Percentiles rank a stretch among this genome's conserved stretches.
These are phyloP conservation scores for Phenacoccus solenopsis DNA, from an alignment of 1,140 invertebrate genomes.

Conservation along the genomic window DNA sequence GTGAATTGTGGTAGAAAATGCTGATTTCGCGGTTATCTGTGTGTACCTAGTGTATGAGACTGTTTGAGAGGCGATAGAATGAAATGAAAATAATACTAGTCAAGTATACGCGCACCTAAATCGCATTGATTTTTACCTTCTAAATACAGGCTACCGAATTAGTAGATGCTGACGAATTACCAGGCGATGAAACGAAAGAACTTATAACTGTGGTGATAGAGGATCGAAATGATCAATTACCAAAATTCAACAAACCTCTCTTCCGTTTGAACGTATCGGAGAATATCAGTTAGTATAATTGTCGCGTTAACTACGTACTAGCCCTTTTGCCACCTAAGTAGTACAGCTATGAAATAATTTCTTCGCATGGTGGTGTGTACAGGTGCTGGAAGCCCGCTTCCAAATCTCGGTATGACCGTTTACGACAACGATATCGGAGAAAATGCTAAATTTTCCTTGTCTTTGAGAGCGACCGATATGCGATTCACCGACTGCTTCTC, in stretches of 20 bases:
- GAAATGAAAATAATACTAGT: too few species aligned
- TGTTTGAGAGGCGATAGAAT: too few species aligned
- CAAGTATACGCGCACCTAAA: background rate
- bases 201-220: conserved; percentile 64
- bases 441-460: conserved; percentile 57
- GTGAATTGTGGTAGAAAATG: too few species aligned
- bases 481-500: conserved; percentile 49
- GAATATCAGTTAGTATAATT: conserved; percentile 45
- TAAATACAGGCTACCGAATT: conserved; percentile 50
- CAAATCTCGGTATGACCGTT: conserved; percentile 58
- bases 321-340: background rate
- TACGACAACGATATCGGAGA: conserved; percentile 60
- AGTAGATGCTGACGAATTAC: conserved; percentile 50
- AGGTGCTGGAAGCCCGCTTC: conserved; percentile 36
- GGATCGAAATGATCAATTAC: conserved; percentile 70
- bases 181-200: conserved; percentile 50
- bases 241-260: conserved; percentile 53
- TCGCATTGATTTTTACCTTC: background rate
- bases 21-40: too few species aligned
- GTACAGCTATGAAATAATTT: background rate
- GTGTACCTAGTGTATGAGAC: too few species aligned
- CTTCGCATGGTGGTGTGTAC: background rate
- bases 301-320: too few species aligned
- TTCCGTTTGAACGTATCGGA: conserved; percentile 63
- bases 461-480: conserved; percentile 34